Conservation (phyloP, 1,140 invertebrate species). For the Bombus difficillimus region DNA sequence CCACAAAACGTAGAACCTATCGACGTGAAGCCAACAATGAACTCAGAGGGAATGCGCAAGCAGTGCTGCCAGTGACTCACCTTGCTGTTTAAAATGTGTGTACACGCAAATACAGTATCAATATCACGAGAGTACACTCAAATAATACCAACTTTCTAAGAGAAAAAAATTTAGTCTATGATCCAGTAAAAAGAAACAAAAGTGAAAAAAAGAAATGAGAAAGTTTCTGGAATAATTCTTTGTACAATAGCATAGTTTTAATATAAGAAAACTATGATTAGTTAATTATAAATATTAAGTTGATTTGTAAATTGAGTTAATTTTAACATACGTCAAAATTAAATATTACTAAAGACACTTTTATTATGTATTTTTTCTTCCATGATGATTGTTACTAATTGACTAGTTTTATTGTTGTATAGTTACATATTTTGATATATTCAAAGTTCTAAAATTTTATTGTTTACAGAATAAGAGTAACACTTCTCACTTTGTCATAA, state of each 20-base stretch:
- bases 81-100: slow-evolving; percentile 72
- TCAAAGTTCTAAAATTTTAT: neutral
- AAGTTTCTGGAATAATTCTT: slow-evolving; percentile 66
- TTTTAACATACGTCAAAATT: slow-evolving; percentile 69
- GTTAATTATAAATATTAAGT: slow-evolving; percentile 68
- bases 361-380: slow-evolving; percentile 64
- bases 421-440: neutral
- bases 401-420: neutral
- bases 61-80: slow-evolving; percentile 93
- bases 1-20: slow-evolving; percentile 94
- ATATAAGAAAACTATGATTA: slow-evolving; percentile 67
- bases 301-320: slow-evolving; percentile 70
- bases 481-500: neutral
- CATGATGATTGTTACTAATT: slow-evolving; percentile 51
- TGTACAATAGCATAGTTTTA: slow-evolving; percentile 69
- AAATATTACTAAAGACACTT: slow-evolving; percentile 62
- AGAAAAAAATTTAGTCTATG: slow-evolving; percentile 60
- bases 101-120: slow-evolving; percentile 67
- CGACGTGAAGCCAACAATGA: slow-evolving; percentile 93
- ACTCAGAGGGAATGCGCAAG: slow-evolving; percentile 92
- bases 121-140: slow-evolving; percentile 63
- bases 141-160: slow-evolving; percentile 61
- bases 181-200: slow-evolving; percentile 50
- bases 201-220: slow-evolving; percentile 43
- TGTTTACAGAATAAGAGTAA: neutral